phyloP scores from a whole-genome alignment of 2,888 invertebrate genomes.

The Torymus aiolomorphi region DNA sequence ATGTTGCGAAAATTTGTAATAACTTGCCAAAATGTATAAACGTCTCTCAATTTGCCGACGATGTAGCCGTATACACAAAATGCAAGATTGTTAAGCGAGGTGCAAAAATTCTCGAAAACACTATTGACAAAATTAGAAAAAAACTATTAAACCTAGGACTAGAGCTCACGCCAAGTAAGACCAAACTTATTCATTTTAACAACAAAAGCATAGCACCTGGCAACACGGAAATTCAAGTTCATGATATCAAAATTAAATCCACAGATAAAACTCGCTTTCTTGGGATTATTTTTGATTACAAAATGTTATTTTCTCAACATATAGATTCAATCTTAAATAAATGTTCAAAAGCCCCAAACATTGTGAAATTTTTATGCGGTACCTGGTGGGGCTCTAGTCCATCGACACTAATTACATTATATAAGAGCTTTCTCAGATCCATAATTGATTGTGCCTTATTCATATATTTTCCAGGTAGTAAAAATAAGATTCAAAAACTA shows the following conservation, averaged over 20 bases:
- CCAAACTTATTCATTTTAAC: slow-evolving; percentile 3
- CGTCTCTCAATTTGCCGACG: slow-evolving; percentile 2
- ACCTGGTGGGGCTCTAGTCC: too few relatives aligned
- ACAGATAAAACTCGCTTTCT: neutral
- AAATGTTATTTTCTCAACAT: too few relatives aligned
- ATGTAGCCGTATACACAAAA: neutral
- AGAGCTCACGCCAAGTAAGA: neutral
- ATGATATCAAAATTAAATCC: neutral
- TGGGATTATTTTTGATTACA: too few relatives aligned
- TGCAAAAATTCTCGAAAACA: neutral
- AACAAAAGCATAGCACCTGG: neutral
- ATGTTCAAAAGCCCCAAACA: too few relatives aligned
- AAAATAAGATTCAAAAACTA: too few relatives aligned
- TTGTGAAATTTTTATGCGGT: too few relatives aligned
- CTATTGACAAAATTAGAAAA: neutral
- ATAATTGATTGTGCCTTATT: too few relatives aligned
- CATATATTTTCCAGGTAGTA: too few relatives aligned
- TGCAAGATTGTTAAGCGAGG: neutral
- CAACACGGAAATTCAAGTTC: neutral
- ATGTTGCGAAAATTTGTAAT: neutral
- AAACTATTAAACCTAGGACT: neutral
- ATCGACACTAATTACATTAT: too few relatives aligned
- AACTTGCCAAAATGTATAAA: neutral
- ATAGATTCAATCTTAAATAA: too few relatives aligned
- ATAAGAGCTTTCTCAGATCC: too few relatives aligned